phyloP scores from a whole-genome alignment of 2,888 invertebrate species.

The Tupiocoris notatus region DNA sequence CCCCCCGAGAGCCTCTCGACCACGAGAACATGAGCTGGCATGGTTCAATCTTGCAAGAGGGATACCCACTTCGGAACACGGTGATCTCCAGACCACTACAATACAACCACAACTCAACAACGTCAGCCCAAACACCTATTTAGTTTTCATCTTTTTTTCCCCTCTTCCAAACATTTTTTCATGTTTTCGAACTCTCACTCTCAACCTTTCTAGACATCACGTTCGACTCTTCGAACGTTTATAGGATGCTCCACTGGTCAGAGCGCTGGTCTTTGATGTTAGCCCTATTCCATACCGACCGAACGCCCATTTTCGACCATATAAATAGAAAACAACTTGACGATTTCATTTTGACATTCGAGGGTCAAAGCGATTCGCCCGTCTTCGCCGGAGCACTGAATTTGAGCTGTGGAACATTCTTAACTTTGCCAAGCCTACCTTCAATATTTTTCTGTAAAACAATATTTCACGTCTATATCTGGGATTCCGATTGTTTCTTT shows the following conservation, averaged over 20 bases:
- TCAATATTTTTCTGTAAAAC: too few species aligned
- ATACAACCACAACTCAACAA: not conserved
- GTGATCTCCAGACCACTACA: too few species aligned
- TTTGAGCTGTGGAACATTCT: constrained; percentile 7
- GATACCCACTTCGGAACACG: not conserved
- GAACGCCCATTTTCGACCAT: constrained; percentile 3
- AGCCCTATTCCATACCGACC: not conserved
- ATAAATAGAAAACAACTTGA: constrained; percentile 39
- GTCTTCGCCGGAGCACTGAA: constrained; percentile 25
- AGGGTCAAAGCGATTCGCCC: constrained; percentile 26
- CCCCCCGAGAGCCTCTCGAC: not conserved
- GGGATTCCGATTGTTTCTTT: too few species aligned
- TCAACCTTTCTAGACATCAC: not conserved
- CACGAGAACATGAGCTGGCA: not conserved
- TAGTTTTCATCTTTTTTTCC: constrained; percentile 10
- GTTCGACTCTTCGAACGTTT: not conserved
- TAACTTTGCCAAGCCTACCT: too few species aligned
- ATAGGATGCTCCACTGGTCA: not conserved
- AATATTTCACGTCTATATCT: too few species aligned
- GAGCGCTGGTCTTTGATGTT: not conserved
- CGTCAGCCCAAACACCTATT: constrained; percentile 22
- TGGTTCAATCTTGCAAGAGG: not conserved
- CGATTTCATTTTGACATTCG: constrained; percentile 36
- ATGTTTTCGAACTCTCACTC: not conserved
- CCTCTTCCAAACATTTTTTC: constrained; percentile 3